Evolutionary conservation across 1,140 invertebrate species (phyloP), one percentile per base, ranked within the genome.

Genomic region (Drosophila subobscura): DNA sequence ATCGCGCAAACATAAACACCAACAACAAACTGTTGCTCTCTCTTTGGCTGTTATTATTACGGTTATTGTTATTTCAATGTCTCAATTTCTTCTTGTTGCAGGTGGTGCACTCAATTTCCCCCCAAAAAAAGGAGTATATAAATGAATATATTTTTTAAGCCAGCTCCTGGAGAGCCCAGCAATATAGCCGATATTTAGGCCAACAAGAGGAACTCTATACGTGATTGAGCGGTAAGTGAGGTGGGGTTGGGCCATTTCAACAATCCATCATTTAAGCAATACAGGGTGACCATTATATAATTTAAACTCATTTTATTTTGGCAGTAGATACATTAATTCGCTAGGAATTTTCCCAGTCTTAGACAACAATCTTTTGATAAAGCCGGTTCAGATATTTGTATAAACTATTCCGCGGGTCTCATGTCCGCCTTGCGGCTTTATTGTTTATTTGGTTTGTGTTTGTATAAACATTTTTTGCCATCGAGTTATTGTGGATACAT

Each of bases 1-100:
- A 88, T 88, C 83, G 81, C 81, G 81, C 78, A 88, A 86, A 85
- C 78, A 85, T 85, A 86, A 85, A 85, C 80, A 85, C 71, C 60
- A 59, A 52, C 86, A 86, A 86, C 81, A 86, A 86, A 86, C 81
- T 86, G 81, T 86, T 86, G 81, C 81, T 86, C 74, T 86, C 74
- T 61, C 65, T 51, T 45, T 64, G 60, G 60, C 57, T 85, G 64
- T 85, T 85, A 79, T 52, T 70, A 58, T 72, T 66, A 56, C 33
- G 10, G 33, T 37, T 37, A 37, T 37, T 37, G 33, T 54, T 86
- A 64, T 76, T 56, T 67, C 58, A 54, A 64, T 79, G 60, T 79
- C 71, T 75, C 60, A 52, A 42, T 52, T 67, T 68, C 46, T 51
- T 52, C 64, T 77, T 71, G 64, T 77, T 74, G 70, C 79, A 83